Evolutionary conservation across 2,888 invertebrate species (phyloP), one percentile per base, ranked within the genome.

Genomic region (Troides helena): DNA sequence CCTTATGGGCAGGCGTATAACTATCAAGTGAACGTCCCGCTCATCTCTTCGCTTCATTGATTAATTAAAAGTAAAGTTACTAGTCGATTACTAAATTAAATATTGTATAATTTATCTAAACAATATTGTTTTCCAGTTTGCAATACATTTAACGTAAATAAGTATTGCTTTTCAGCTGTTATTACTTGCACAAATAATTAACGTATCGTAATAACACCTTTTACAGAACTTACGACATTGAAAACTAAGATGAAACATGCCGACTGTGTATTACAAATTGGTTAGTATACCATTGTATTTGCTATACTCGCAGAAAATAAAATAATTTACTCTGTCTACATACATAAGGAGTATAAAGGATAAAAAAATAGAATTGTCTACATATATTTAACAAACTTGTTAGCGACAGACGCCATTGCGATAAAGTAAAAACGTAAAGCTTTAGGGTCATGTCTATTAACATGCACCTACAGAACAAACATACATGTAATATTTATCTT

Each of bases 181-280:
- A 81, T 80, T 85, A 80, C 85, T 87, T 81, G 76, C 75, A 73
- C 74, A 81, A 77, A 74, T 71, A 74, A 77, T 80, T 80, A 74
- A 71, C 30, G 76, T 80, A 80, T 80, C 80, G 82, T 82, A 85
- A 86, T 76, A 83, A 77, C 72, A 74, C 81, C 83, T 81, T 85
- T 82, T 82, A 81, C 74, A 77, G 78, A 71, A 65, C 68, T 72
- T 71, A 73, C 82, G 87, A 78, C 88, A 88, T 89, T 89, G 88
- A 82, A 78, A 80, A 71, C 73, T 75, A 72, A 73, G 67, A 75
- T 60, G 68, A 58, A 73, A 73, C 74, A 70, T 72, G 71, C 72
- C 73, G 77, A 74, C 74, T 71, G 71, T 72, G 72, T 74, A 74
- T 74, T 77, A 71, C 76, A 62, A 71, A 69, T 72, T 72, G 75